phyloP scores from a whole-genome alignment of 1,140 invertebrate genomes.

The Drosophila lacteicornis region DNA sequence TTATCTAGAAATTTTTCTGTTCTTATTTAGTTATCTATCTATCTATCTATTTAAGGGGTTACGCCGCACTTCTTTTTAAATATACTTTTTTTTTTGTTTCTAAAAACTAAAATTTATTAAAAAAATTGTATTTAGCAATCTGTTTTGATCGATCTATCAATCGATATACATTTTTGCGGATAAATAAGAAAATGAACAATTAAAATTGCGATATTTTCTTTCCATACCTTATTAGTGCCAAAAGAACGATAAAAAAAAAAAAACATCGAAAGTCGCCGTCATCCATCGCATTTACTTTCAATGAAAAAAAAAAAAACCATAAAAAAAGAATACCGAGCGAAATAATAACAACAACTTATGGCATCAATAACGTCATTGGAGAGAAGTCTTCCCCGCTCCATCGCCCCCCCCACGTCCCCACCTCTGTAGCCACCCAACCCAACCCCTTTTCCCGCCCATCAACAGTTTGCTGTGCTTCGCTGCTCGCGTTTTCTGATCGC shows the following conservation, averaged over 20 bases:
- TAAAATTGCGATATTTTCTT: neutral
- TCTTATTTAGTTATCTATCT: too few relatives aligned
- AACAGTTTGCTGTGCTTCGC: conserved; percentile 27
- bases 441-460: neutral
- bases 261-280: conserved; percentile 6
- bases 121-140: too few relatives aligned
- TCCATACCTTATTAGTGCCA: neutral
- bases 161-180: neutral
- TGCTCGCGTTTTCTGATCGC: conserved; percentile 11
- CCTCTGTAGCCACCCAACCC: neutral
- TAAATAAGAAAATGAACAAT: too few relatives aligned
- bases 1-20: too few relatives aligned
- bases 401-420: neutral
- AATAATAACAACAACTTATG: conserved; percentile 58
- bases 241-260: neutral
- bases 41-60: too few relatives aligned
- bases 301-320: conserved; percentile 42
- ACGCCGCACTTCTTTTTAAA: too few relatives aligned
- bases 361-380: conserved; percentile 73
- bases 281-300: conserved; percentile 42
- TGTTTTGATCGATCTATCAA: too few relatives aligned
- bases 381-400: conserved; percentile 10
- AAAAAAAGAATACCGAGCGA: neutral
- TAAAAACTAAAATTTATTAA: too few relatives aligned
- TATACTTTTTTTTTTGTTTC: too few relatives aligned